phyloP scores from a whole-genome alignment of 2,888 invertebrate genomes.

The Mystacides longicornis region DNA sequence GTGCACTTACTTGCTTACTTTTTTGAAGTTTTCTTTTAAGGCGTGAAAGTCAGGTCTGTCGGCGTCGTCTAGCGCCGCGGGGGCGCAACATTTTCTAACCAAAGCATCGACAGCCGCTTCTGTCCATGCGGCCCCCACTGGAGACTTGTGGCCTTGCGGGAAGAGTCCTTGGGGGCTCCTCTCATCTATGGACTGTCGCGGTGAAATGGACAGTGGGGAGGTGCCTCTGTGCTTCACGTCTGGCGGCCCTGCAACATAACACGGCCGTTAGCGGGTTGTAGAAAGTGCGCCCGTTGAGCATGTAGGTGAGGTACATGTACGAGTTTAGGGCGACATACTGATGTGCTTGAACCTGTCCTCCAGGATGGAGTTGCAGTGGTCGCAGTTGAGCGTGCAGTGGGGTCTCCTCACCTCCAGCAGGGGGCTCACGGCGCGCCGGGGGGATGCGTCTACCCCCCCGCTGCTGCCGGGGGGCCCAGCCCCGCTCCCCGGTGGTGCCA shows the following conservation, averaged over 20 bases:
- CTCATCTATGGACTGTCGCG: slow-evolving; percentile 39
- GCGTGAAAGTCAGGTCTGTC: slow-evolving; percentile 86
- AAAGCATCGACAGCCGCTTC: slow-evolving; percentile 50
- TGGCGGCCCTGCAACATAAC: slow-evolving; percentile 34
- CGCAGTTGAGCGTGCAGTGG: slow-evolving; percentile 67
- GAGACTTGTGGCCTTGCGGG: slow-evolving; percentile 4
- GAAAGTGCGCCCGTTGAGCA: neutral
- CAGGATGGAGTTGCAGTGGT: slow-evolving; percentile 60
- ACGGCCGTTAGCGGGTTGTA: neutral
- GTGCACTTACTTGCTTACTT: slow-evolving; percentile 76
- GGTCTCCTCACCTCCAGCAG: slow-evolving; percentile 61
- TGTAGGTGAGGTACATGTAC: too few species aligned
- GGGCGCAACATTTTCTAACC: slow-evolving; percentile 67
- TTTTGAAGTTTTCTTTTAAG: slow-evolving; percentile 76
- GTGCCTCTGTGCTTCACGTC: slow-evolving; percentile 46
- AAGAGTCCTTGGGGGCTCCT: slow-evolving; percentile 14
- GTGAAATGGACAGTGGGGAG: slow-evolving; percentile 44
- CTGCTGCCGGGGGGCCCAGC: too few species aligned
- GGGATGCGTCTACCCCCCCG: slow-evolving; percentile 46
- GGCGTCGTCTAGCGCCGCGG: slow-evolving; percentile 59
- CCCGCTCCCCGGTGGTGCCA: slow-evolving; percentile 51
- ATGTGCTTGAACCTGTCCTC: slow-evolving; percentile 61
- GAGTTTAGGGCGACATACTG: too few species aligned
- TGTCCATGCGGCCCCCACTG: slow-evolving; percentile 34
- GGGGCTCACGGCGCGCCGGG: slow-evolving; percentile 61